Evolutionary conservation across 1,140 invertebrate species (phyloP), one percentile per base, ranked within the genome.

Genomic region (Drosophila carrolli): DNA sequence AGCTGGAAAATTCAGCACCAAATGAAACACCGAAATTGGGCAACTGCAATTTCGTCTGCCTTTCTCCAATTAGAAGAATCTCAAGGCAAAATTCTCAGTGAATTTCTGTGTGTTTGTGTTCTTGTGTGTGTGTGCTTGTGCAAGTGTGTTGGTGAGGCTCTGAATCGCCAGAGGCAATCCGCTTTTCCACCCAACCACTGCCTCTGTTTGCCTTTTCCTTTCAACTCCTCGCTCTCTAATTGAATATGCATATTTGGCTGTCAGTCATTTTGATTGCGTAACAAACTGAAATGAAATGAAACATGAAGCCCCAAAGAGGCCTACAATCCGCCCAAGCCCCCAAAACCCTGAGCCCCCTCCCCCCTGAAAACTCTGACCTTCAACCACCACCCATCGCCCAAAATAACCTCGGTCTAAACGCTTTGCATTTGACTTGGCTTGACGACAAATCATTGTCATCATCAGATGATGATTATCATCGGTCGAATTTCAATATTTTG

Each of bases 241-340:
- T 75, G 71, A 75, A 75, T 75, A 75, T 75, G 72, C 72, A 75
- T 75, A 75, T 75, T 75, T 75, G 65, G 72, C 59, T 75, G 72
- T 75, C 72, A 75, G 72, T 57, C 71, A 75, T 75, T 75, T 75
- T 43, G 46, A 65, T 71, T 71, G 68, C 65, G 65, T 71, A 71
- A 71, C 68, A 70, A 71, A 58, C 65, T 53, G 44, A 71, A 71
- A 58, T 71, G 38, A 71, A 71, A 71, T 71, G 68, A 71, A 71
- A 58, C 65, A 68, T 70, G 63, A 57, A 57, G 63, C 63, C 53
- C 29, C 41, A 50, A 58, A 71, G 27, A 38, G 41, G 11, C 23
- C 11, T 37, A 37, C 37, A 47, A 11, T 51, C 10, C n/a, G 7
- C 8, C 47, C 13, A 50, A 38, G 23, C 23, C 2, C 23, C 4